A percentile compares a stretch with the other conserved stretches of the same genome.
phyloP scores from a whole-genome alignment of 2,888 invertebrate genomes.

The Sericinus montela region DNA sequence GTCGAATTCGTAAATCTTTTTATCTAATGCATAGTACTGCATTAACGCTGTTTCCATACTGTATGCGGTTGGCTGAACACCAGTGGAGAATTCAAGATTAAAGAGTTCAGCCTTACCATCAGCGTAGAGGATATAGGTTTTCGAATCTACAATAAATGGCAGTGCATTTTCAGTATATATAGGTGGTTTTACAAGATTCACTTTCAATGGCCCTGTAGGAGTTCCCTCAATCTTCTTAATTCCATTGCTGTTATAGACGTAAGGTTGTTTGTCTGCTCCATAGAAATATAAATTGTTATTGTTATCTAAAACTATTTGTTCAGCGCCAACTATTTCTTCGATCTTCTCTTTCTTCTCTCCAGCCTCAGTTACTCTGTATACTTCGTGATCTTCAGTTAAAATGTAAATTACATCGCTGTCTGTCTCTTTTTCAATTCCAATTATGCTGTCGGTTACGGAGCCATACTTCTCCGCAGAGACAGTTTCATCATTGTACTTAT shows the following conservation, averaged over 20 bases:
- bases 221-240: conserved; percentile 45
- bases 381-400: conserved; percentile 41
- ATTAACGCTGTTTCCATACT: conserved; percentile 44
- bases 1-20: conserved; percentile 58
- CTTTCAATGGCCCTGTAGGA: conserved; percentile 34
- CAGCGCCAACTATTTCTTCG: conserved; percentile 38
- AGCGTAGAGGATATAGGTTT: conserved; percentile 35
- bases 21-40: conserved; percentile 50
- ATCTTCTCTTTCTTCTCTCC: conserved; percentile 47
- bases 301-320: conserved; percentile 49
- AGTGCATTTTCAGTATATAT: conserved; percentile 38
- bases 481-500: conserved; percentile 20
- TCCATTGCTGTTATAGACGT: conserved; percentile 34
- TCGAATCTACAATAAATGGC: conserved; percentile 38
- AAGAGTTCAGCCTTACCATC: conserved; percentile 40
- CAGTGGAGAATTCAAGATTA: conserved; percentile 30
- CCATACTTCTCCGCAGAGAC: conserved; percentile 30
- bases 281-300: conserved; percentile 49
- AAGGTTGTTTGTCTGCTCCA: conserved; percentile 37
- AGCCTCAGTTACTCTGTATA: conserved; percentile 50
- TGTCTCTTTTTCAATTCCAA: conserved; percentile 26
- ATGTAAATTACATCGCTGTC: conserved; percentile 41
- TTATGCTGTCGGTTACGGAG: conserved; percentile 28
- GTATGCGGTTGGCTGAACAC: conserved; percentile 44
- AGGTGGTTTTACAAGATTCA: conserved; percentile 43